A percentile compares a stretch with the other conserved stretches of the same genome.
Evolutionary conservation across 2,797 vertebrate species (phyloP).

Genomic region (Vultur gryphus): DNA sequence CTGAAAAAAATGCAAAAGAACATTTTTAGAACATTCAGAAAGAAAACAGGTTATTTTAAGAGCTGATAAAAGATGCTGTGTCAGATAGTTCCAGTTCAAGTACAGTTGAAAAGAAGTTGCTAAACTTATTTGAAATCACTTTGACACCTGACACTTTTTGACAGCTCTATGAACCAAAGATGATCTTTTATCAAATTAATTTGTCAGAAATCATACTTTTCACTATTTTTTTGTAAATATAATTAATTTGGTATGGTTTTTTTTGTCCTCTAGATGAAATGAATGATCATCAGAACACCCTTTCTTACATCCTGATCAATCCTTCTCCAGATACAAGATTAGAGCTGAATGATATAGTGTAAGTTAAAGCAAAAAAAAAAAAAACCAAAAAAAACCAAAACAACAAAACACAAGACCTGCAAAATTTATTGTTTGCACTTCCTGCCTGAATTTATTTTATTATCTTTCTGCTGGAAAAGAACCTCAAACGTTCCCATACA

Average conservation of each 20-base stretch:
- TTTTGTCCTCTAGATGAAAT: constrained; percentile 77
- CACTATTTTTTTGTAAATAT: background rate
- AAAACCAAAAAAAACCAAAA: background rate
- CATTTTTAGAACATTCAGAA: background rate
- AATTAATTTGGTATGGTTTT: background rate
- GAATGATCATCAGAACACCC: constrained; percentile 81
- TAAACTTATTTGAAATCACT: background rate
- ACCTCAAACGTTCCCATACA: background rate
- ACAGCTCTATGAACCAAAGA: background rate
- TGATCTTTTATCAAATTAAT: background rate
- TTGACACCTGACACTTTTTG: background rate
- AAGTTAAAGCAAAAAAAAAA: constrained; percentile 63
- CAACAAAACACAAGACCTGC: background rate
- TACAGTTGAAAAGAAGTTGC: background rate
- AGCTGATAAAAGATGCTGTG: background rate
- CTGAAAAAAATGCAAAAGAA: background rate
- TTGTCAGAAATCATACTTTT: background rate
- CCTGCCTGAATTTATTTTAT: background rate
- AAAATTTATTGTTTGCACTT: background rate
- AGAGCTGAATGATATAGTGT: constrained; percentile 85
- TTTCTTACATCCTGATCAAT: constrained; percentile 86
- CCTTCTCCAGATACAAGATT: constrained; percentile 84
- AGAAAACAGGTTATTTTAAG: background rate
- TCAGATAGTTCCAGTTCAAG: background rate
- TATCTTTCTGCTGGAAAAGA: background rate